A percentile compares a stretch with the other conserved stretches of the same genome.
These are phyloP conservation scores for Gobionotothen gibberifrons DNA, from an alignment of 2,797 vertebrate species.

Conservation along the genomic window DNA sequence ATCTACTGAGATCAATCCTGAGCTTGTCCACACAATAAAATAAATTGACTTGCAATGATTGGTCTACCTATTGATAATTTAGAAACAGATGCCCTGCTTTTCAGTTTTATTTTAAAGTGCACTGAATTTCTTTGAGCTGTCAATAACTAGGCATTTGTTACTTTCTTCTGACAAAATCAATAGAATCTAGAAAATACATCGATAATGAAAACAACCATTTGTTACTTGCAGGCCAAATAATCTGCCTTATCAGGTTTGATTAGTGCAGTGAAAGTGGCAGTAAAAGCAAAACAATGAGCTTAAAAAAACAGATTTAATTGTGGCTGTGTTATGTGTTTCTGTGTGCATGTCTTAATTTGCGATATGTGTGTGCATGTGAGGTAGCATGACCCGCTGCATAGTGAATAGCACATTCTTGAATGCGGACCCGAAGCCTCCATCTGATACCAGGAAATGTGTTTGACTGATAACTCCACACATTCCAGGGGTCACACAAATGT, in stretches of 20 bases:
- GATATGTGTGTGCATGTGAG: background rate
- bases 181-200: too few species aligned
- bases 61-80: too few species aligned
- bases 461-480: constrained; percentile 52
- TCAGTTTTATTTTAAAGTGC: too few species aligned
- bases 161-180: too few species aligned
- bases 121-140: too few species aligned
- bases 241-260: background rate
- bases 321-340: background rate
- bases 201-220: too few species aligned
- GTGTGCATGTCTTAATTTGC: background rate
- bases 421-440: constrained; percentile 31
- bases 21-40: too few species aligned
- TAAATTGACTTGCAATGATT: too few species aligned
- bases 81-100: too few species aligned
- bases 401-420: constrained; percentile 47
- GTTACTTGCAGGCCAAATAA: too few species aligned
- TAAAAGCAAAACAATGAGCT: constrained; percentile 14
- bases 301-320: background rate
- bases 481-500: constrained; percentile 49
- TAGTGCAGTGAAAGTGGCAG: background rate
- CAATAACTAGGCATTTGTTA: too few species aligned
- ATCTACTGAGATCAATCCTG: too few species aligned
- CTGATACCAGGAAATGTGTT: constrained; percentile 52
- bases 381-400: constrained; percentile 38